Conservation (phyloP, 2,888 invertebrate genomes). For the Bombylius discolor region DNA sequence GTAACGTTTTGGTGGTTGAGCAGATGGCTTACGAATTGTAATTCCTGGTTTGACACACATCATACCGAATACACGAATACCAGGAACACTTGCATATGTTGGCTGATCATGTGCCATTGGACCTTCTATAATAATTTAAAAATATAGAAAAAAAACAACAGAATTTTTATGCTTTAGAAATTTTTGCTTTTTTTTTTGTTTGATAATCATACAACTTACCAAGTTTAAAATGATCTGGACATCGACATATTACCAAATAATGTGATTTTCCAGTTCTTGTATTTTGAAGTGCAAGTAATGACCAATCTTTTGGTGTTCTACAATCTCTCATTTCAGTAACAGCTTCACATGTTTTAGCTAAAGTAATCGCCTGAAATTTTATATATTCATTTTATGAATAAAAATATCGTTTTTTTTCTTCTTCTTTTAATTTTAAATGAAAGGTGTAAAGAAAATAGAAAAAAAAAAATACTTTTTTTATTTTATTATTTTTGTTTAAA, state of each 20-base stretch:
- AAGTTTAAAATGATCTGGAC: conserved; percentile 70
- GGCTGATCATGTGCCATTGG: conserved; percentile 91
- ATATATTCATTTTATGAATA: no score
- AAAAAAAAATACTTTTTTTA: no score
- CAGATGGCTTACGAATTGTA: conserved; percentile 31
- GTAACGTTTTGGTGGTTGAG: conserved; percentile 33
- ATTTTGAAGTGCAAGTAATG: conserved; percentile 77
- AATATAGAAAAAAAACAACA: no score
- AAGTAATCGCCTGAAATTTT: conserved; percentile 52
- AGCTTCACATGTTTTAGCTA: conserved; percentile 88
- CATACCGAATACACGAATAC: conserved; percentile 88
- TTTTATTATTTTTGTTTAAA: no score
- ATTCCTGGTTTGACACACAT: conserved; percentile 61
- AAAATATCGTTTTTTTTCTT: no score
- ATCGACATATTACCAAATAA: conserved; percentile 82
- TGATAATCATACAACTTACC: conserved; percentile 41
- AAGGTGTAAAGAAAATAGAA: no score
- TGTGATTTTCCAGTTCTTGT: conserved; percentile 87
- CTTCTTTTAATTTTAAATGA: no score
- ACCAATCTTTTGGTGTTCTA: conserved; percentile 81
- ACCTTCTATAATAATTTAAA: conserved; percentile 52
- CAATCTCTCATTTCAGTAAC: conserved; percentile 85
- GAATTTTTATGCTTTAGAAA: neutral
- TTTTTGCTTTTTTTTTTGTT: neutral
- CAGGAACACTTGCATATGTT: conserved; percentile 85